phyloP scores from a whole-genome alignment of 2,888 invertebrate species.

The Sesia bembeciformis region DNA sequence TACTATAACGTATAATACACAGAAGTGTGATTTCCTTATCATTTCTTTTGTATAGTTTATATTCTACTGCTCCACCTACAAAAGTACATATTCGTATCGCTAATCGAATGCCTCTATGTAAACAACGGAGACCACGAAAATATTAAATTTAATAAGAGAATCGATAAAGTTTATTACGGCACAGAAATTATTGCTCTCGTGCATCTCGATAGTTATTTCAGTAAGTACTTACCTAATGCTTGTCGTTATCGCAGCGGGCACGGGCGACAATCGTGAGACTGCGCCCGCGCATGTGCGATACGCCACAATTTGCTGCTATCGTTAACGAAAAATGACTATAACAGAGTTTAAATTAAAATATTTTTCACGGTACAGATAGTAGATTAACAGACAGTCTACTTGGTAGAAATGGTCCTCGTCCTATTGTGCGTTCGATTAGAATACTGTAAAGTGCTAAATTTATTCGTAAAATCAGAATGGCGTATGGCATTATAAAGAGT shows the following conservation, averaged over 20 bases:
- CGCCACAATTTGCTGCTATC: not conserved
- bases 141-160: conserved; percentile 63
- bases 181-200: conserved; percentile 67
- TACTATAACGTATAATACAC: too few species aligned
- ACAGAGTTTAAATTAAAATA: not conserved
- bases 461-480: too few species aligned
- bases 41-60: too few species aligned
- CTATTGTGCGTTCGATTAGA: too few species aligned
- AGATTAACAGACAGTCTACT: too few species aligned
- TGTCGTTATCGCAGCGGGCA: conserved; percentile 40
- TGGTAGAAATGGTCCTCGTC: too few species aligned
- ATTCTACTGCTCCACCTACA: too few species aligned
- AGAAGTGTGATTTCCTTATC: too few species aligned
- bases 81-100: too few species aligned
- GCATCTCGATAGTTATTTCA: conserved; percentile 66
- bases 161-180: conserved; percentile 63
- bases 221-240: conserved; percentile 42
- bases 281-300: conserved; percentile 10
- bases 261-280: conserved; percentile 64
- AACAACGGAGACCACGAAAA: conserved; percentile 8
- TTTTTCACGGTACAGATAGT: not conserved
- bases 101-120: too few species aligned
- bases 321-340: not conserved
- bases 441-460: too few species aligned
- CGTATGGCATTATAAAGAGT: too few species aligned